phyloP scores from a whole-genome alignment of 2,888 invertebrate genomes.

The Chrysolina haemoptera region DNA sequence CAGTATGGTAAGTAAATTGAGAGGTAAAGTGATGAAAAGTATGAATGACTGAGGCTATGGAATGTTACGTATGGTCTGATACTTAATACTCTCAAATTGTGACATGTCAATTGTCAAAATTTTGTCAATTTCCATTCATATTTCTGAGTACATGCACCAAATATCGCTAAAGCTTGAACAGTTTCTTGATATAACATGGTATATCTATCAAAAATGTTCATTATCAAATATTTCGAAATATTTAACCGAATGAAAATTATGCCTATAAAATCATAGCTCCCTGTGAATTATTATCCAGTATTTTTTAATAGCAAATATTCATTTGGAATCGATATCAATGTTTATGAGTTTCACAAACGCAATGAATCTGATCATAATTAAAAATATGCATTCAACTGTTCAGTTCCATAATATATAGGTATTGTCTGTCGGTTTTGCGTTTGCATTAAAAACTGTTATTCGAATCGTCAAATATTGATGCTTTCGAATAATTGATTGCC shows the following conservation, averaged over 20 bases:
- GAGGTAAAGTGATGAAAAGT: too few species aligned
- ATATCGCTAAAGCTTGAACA: too few species aligned
- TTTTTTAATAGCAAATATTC: neutral
- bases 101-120: too few species aligned
- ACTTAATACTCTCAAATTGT: too few species aligned
- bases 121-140: too few species aligned
- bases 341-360: neutral
- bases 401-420: neutral
- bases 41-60: too few species aligned
- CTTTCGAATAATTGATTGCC: neutral
- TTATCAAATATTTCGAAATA: neutral
- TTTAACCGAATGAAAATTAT: neutral
- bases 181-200: too few species aligned
- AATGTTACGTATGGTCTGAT: too few species aligned
- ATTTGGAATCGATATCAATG: neutral
- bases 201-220: too few species aligned
- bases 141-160: too few species aligned
- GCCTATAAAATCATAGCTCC: neutral
- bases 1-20: too few species aligned
- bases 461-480: neutral
- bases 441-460: neutral
- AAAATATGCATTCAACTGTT: neutral
- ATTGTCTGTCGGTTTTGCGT: neutral
- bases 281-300: neutral
- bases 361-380: neutral